phyloP scores from a whole-genome alignment of 2,888 invertebrate species.

The Dicyrtomina minuta region DNA sequence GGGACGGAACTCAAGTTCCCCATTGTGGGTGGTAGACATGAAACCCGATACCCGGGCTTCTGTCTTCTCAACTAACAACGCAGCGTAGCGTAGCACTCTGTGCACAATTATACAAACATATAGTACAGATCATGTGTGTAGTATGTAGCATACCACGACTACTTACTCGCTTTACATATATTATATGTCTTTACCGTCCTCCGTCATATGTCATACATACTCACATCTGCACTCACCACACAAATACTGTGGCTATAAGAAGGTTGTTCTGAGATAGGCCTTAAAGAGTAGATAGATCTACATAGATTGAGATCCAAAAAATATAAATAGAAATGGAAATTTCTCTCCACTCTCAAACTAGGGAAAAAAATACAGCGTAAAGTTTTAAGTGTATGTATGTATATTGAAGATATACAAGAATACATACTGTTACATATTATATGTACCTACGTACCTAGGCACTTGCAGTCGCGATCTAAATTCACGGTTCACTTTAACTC shows the following conservation, averaged over 20 bases:
- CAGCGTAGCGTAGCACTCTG: neutral
- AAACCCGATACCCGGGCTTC: constrained; percentile 53
- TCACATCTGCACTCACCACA: neutral
- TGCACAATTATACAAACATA: neutral
- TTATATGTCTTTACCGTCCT: neutral
- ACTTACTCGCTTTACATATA: no score
- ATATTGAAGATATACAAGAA: no score
- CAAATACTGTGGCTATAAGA: neutral
- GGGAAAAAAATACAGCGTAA: constrained; percentile 20
- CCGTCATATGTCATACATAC: no score
- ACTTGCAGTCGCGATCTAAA: no score
- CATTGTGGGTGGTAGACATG: constrained; percentile 54
- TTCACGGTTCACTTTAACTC: no score
- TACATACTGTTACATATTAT: no score
- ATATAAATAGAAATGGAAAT: constrained; percentile 43
- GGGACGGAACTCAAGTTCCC: constrained; percentile 47
- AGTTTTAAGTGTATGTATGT: no score
- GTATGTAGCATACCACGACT: no score
- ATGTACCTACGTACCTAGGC: no score
- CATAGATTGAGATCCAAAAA: constrained; percentile 10
- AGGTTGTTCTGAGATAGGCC: constrained; percentile 20
- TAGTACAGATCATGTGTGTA: no score
- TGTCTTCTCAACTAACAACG: constrained; percentile 35
- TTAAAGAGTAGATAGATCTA: constrained; percentile 15
- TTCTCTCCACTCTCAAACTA: constrained; percentile 39